phyloP scores from a whole-genome alignment of 2,888 invertebrate species.

The Epicampocera succincta region DNA sequence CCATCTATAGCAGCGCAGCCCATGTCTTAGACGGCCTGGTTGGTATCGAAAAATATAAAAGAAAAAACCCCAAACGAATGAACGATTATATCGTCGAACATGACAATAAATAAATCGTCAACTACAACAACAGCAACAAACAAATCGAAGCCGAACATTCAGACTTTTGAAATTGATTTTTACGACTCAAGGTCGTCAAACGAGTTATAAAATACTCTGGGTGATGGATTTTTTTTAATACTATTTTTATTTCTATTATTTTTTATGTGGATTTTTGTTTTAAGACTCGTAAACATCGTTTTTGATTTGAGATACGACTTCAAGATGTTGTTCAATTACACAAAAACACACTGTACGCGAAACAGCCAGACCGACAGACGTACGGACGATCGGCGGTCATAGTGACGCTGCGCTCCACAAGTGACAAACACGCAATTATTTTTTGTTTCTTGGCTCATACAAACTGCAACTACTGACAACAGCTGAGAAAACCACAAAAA shows the following conservation, averaged over 20 bases:
- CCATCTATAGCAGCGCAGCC: not conserved
- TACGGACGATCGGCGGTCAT: not conserved
- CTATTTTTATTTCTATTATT: conserved; percentile 34
- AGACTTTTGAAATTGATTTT: conserved; percentile 72
- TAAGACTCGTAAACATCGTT: conserved; percentile 45
- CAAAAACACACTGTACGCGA: not conserved
- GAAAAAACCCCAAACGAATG: conserved; percentile 12
- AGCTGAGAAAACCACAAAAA: conserved; percentile 49
- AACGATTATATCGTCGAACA: conserved; percentile 9
- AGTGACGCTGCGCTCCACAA: conserved; percentile 19
- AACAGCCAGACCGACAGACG: not conserved
- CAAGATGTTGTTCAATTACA: conserved; percentile 36
- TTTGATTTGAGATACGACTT: conserved; percentile 42
- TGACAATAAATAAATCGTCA: conserved; percentile 41
- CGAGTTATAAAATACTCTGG: conserved; percentile 73
- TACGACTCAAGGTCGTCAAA: conserved; percentile 80
- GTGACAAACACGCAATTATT: conserved; percentile 34
- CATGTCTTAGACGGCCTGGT: not conserved
- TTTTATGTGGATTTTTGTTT: conserved; percentile 30
- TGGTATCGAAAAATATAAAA: not conserved
- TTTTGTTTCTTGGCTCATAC: conserved; percentile 19
- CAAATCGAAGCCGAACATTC: conserved; percentile 60
- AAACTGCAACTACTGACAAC: not conserved
- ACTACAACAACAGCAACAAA: conserved; percentile 32
- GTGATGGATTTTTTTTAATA: conserved; percentile 58